Percentiles rank a stretch among this genome's conserved stretches.
Evolutionary conservation across 2,113 vertebrate genomes (phyloP).

Genomic region (Nyctereutes procyonoides): DNA sequence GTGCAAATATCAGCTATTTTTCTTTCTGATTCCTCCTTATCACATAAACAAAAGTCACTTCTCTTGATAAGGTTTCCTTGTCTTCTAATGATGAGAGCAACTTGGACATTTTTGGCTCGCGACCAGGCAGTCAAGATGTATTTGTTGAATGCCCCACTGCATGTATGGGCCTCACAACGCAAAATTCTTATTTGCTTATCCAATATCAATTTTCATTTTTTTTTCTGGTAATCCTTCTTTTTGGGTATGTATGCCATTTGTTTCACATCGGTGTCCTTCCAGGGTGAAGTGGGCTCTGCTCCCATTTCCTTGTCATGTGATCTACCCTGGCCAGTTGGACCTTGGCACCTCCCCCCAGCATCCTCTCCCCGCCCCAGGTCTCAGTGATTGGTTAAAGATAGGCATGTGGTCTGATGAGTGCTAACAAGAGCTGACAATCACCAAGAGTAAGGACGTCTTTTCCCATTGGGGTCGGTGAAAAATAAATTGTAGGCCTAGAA

Average conservation of each 20-base stretch:
- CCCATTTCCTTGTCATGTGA: not conserved
- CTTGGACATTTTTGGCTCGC: not conserved
- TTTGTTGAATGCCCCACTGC: not conserved
- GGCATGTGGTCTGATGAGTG: not conserved
- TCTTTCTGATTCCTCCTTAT: not conserved
- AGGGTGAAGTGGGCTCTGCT: not conserved
- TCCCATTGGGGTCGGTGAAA: not conserved
- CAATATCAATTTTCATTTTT: not conserved
- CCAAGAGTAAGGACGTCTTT: not conserved
- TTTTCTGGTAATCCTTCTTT: not conserved
- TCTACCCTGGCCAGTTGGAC: not conserved
- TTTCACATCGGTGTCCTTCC: not conserved
- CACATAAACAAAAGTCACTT: constrained; percentile 11
- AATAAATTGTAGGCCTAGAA: not conserved
- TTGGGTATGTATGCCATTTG: not conserved
- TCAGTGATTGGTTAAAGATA: not conserved
- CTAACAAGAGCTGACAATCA: not conserved
- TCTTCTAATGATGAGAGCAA: constrained; percentile 20
- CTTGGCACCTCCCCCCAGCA: not conserved
- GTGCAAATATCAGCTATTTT: not conserved
- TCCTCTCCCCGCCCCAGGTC: not conserved
- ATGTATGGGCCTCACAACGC: not conserved
- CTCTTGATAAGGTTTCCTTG: not conserved
- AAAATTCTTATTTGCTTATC: not conserved
- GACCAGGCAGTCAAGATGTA: not conserved